Evolutionary conservation across 2,888 invertebrate genomes (phyloP).

Genomic region (Gonocerus acuteangulatus): DNA sequence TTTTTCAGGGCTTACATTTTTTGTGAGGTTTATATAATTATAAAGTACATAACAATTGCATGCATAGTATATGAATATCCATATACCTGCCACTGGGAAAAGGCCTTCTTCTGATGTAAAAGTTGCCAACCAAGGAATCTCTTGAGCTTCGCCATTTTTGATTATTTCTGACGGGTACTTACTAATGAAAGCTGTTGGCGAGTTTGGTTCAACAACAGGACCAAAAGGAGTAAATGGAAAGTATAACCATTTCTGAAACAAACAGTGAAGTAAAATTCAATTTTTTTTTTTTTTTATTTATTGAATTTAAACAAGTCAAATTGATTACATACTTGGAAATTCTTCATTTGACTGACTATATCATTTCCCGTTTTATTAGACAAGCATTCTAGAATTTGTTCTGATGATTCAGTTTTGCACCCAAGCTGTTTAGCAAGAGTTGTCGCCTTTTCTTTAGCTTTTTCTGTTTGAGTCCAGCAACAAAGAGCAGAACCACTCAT

Average conservation of each 20-base stretch:
- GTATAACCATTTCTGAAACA: conserved; percentile 51
- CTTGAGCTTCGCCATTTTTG: conserved; percentile 11
- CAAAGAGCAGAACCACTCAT: conserved; percentile 63
- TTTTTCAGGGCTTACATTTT: too few relatives aligned
- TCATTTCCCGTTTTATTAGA: conserved; percentile 41
- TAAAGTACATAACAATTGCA: too few relatives aligned
- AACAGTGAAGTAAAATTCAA: not conserved
- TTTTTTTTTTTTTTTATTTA: not conserved
- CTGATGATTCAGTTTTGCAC: conserved; percentile 51
- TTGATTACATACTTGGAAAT: conserved; percentile 6
- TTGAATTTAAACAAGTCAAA: not conserved
- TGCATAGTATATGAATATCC: too few relatives aligned
- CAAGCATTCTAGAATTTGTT: conserved; percentile 57
- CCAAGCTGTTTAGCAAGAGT: conserved; percentile 55
- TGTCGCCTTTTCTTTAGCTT: conserved; percentile 54
- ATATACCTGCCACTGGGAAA: conserved; percentile 31
- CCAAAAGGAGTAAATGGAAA: conserved; percentile 66
- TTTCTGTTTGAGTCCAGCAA: conserved; percentile 53
- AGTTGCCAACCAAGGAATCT: conserved; percentile 28
- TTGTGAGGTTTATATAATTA: too few relatives aligned
- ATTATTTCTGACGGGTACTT: conserved; percentile 28
- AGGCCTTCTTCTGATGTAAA: conserved; percentile 31
- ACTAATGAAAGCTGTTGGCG: conserved; percentile 25
- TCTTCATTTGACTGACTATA: conserved; percentile 39
- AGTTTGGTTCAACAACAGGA: conserved; percentile 56